A percentile compares a stretch with the other conserved stretches of the same genome.
Evolutionary conservation across 2,113 vertebrate genomes (phyloP).

Genomic region (Caretta caretta): DNA sequence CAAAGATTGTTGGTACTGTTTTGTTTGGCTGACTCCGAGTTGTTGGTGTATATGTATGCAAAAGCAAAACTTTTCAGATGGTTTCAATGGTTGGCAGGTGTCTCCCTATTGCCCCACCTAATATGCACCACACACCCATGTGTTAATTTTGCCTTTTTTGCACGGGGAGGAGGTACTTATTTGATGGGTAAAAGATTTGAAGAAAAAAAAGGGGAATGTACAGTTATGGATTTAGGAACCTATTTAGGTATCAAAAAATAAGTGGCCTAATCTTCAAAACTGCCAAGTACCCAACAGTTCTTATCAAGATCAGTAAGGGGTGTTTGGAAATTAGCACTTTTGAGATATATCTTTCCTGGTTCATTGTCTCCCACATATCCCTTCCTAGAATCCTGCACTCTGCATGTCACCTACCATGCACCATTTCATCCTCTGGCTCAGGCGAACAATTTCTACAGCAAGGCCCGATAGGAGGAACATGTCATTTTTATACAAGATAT

Average conservation of each 20-base stretch:
- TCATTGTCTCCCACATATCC: neutral
- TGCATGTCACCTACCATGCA: neutral
- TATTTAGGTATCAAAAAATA: neutral
- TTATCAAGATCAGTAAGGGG: neutral
- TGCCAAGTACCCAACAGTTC: neutral
- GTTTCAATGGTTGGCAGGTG: neutral
- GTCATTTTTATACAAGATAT: neutral
- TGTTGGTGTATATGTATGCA: neutral
- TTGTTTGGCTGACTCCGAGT: neutral
- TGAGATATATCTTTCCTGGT: neutral
- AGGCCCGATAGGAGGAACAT: neutral
- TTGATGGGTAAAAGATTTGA: neutral
- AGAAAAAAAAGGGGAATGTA: neutral
- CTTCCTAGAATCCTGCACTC: neutral
- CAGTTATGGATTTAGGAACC: neutral
- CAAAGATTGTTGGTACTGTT: neutral
- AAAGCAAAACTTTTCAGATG: neutral
- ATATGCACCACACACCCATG: neutral
- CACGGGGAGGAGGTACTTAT: too few species aligned
- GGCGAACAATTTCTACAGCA: neutral
- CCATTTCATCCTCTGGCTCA: neutral
- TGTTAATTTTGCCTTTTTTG: neutral
- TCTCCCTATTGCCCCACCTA: neutral
- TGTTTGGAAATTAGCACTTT: neutral
- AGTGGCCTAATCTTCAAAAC: neutral